Evolutionary conservation across 2,113 vertebrate genomes (phyloP), one percentile per base, ranked within the genome.

Genomic region (Leptobrachium ailaonicum): DNA sequence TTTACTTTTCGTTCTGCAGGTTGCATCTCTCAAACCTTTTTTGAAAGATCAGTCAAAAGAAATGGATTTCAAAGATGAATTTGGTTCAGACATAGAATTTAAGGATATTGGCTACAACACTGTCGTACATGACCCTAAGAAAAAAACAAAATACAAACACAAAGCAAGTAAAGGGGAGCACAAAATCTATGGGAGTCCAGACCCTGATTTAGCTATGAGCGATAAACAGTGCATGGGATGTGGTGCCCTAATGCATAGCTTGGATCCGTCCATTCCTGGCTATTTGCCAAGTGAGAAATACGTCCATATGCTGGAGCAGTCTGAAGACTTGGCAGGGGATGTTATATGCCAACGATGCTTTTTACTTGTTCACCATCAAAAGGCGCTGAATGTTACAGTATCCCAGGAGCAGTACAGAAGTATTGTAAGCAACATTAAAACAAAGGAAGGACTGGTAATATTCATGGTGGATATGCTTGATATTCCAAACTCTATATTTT

Each of bases 391-490:
- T n/a, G 75, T 95, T 76, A 75, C 77, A 11, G 83, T 96, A 86
- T 83, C 91, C 4, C 82, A 85, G 3, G 91, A 92, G 8, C 88
- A 92, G 79, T 96, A 94, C 85, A 85, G 85, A 1, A 66, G 40
- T 0, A 86, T 95, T 14, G 86, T 97, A 58, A 87, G 83, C 47
- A 11, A 75, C 7, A 82, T 93, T 9, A 84, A 83, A 13, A 77
- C 85, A 6, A 87, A 87, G 5, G 88, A 82, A 6, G 90, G 92
- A 0, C 88, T 98, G 44, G 95, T 98, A 1, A 90, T 98, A 44
- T 94, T 95, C 43, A 45, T 96, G 2, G 88, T 94, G 0, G 95
- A 98, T 78, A 75, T 98, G n/a, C 84, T 96, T 2, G 95, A 98
- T 81, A 72, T 97, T 69, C 96, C 96, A 0, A 93, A 95, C 80